Evolutionary conservation across 2,113 vertebrate species (phyloP).

Genomic region (Sarotherodon lohbergeri): DNA sequence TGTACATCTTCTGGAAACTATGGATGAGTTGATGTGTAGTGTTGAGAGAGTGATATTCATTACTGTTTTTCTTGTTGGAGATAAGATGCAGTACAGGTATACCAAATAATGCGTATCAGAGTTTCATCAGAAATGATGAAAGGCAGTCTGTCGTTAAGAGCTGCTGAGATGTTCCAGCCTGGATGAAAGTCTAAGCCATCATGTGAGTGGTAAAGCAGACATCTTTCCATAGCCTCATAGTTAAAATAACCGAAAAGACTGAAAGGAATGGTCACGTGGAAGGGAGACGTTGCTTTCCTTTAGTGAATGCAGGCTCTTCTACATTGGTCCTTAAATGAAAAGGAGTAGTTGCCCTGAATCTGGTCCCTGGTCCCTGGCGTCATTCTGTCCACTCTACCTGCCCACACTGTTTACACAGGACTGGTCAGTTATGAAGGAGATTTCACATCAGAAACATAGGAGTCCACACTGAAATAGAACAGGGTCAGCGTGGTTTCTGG

Average conservation of each 20-base stretch:
- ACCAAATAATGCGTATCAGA: not conserved
- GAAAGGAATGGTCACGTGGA: not conserved
- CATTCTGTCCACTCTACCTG: conserved; percentile 31
- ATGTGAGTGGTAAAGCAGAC: not conserved
- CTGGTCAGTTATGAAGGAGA: conserved; percentile 21
- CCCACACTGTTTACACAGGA: conserved; percentile 43
- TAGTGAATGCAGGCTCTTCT: not conserved
- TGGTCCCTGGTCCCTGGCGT: conserved; percentile 1
- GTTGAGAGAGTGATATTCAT: not conserved
- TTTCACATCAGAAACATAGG: not conserved
- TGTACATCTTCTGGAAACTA: not conserved
- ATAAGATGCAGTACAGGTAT: not conserved
- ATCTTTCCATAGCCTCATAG: not conserved
- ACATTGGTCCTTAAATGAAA: not conserved
- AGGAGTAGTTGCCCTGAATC: not conserved
- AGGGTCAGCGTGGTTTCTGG: not conserved
- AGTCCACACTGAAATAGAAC: conserved; percentile 11
- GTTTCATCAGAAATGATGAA: not conserved
- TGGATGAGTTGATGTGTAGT: not conserved
- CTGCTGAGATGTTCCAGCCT: not conserved
- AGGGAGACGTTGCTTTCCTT: not conserved
- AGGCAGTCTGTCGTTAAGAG: not conserved
- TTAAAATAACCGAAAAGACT: not conserved
- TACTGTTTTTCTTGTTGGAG: not conserved
- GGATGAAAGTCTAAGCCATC: not conserved